Conservation (phyloP, 2,797 vertebrate genomes). For the Rhinogobio ventralis region DNA sequence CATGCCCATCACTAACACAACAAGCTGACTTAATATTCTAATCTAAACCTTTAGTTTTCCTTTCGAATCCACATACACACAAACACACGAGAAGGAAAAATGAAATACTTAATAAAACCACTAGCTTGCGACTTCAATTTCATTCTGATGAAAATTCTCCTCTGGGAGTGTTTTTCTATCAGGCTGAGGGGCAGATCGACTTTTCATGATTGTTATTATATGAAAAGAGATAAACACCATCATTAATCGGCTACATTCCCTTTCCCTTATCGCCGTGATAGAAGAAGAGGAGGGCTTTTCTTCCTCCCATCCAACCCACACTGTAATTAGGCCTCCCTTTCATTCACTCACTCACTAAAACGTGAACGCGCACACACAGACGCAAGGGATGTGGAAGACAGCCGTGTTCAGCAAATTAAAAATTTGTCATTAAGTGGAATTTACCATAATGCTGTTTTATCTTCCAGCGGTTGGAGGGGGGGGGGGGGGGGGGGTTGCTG, state of each 20-base stretch:
- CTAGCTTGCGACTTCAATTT: slow-evolving; percentile 99
- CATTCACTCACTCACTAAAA: slow-evolving; percentile 45
- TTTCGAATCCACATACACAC: slow-evolving; percentile 48
- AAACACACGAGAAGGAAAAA: slow-evolving; percentile 54
- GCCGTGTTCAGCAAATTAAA: slow-evolving; percentile 98
- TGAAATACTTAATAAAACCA: slow-evolving; percentile 97
- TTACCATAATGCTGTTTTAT: slow-evolving; percentile 99
- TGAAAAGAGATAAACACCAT: slow-evolving; percentile 84
- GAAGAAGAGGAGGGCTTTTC: slow-evolving; percentile 87
- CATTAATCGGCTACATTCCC: slow-evolving; percentile 85
- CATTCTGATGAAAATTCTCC: slow-evolving; percentile 97
- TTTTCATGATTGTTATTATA: slow-evolving; percentile 91
- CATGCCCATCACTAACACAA: background rate
- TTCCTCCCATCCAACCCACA: slow-evolving; percentile 77
- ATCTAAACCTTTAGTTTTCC: slow-evolving; percentile 59
- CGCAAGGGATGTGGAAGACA: slow-evolving; percentile 54
- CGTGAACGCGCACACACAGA: slow-evolving; percentile 31
- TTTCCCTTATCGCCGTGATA: slow-evolving; percentile 76
- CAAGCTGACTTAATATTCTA: slow-evolving; percentile 24
- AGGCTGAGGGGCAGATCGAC: slow-evolving; percentile 90
- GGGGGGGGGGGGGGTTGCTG: slow-evolving; percentile 81
- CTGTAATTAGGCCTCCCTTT: slow-evolving; percentile 86
- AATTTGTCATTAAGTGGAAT: slow-evolving; percentile 99
- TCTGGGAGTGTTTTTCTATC: slow-evolving; percentile 79
- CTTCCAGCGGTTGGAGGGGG: slow-evolving; percentile 91